Evolutionary conservation across 2,888 invertebrate species (phyloP).

Genomic region (Xanthorhoe spadicearia): DNA sequence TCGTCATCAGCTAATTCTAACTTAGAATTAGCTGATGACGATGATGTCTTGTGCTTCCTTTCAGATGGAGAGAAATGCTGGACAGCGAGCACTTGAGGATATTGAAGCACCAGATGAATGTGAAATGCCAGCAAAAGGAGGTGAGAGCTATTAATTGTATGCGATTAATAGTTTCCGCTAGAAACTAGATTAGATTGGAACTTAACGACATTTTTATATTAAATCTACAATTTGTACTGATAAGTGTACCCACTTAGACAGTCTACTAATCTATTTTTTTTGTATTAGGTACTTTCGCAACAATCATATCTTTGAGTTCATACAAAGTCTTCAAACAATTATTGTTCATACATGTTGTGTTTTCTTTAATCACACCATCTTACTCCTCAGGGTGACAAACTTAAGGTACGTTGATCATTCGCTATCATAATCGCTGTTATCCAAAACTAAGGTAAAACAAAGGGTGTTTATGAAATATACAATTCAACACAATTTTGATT

Average conservation of each 20-base stretch:
- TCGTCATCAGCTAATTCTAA: no score
- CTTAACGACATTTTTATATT: constrained; percentile 18
- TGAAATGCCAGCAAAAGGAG: constrained; percentile 71
- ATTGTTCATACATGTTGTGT: constrained; percentile 23
- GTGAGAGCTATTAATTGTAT: constrained; percentile 51
- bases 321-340: not conserved
- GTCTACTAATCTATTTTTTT: constrained; percentile 9
- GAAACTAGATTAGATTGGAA: constrained; percentile 27
- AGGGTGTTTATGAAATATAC: constrained; percentile 24
- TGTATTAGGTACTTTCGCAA: not conserved
- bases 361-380: constrained; percentile 28
- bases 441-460: constrained; percentile 29
- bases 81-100: constrained; percentile 72
- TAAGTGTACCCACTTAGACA: not conserved
- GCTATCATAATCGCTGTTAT: constrained; percentile 27
- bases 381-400: constrained; percentile 34
- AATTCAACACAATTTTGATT: not conserved
- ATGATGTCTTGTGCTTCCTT: constrained; percentile 29
- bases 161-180: constrained; percentile 30
- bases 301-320: constrained; percentile 5
- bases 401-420: constrained; percentile 36
- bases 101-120: constrained; percentile 74
- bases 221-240: constrained; percentile 11
- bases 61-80: constrained; percentile 77
- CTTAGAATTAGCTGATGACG: not conserved